Percentiles rank a stretch among this genome's conserved stretches.
Conservation (phyloP, 2,888 invertebrate genomes). For the Aphodius granarius region DNA sequence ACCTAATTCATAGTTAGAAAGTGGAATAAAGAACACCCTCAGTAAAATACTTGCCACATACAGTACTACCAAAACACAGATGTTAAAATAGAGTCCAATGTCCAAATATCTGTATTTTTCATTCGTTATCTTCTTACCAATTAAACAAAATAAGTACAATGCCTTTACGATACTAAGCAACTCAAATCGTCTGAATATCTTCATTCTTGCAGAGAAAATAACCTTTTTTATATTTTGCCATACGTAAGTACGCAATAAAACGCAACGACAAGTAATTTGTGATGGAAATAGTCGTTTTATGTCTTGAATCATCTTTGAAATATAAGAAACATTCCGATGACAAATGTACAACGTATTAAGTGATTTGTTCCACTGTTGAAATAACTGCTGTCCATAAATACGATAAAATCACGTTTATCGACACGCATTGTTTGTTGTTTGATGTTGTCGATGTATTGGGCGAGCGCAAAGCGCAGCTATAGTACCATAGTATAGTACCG, state of each 20-base stretch:
- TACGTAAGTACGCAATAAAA: not conserved
- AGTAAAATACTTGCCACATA: not conserved
- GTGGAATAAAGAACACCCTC: not conserved
- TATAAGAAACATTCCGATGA: not conserved
- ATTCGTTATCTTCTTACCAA: not conserved
- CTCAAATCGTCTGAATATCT: not conserved
- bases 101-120: not conserved
- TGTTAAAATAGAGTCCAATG: not conserved
- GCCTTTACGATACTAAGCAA: not conserved
- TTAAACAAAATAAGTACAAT: not conserved
- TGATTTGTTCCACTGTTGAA: not conserved
- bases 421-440: not conserved
- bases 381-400: not conserved
- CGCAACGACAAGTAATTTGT: not conserved
- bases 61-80: not conserved
- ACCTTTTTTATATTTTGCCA: not conserved
- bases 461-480: not conserved
- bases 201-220: not conserved
- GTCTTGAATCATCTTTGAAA: not conserved
- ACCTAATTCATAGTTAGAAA: not conserved
- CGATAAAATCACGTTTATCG: not conserved
- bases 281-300: not conserved
- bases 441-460: not conserved
- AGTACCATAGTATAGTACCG: too few species aligned
- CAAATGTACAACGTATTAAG: not conserved